Percentiles rank a stretch among this genome's conserved stretches.
phyloP scores from a whole-genome alignment of 1,140 invertebrate species.

The Listronotus bonariensis region DNA sequence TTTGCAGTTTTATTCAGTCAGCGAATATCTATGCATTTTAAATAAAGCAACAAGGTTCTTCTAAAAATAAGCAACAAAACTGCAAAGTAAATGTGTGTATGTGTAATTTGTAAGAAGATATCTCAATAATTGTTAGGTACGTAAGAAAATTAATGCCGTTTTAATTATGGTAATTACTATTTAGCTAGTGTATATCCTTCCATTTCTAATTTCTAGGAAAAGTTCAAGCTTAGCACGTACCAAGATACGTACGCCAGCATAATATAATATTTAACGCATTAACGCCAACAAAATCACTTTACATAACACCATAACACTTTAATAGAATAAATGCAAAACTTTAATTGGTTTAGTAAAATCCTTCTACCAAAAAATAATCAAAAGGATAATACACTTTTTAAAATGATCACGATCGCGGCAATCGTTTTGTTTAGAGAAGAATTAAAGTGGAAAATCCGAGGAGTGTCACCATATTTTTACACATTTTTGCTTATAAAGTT shows the following conservation, averaged over 20 bases:
- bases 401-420: too few relatives aligned
- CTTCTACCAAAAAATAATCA: too few relatives aligned
- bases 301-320: too few relatives aligned
- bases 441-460: too few relatives aligned
- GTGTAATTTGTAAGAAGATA: slow-evolving; percentile 5
- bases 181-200: neutral
- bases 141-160: slow-evolving; percentile 3
- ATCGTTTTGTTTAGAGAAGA: too few relatives aligned
- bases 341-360: too few relatives aligned
- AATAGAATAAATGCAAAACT: too few relatives aligned
- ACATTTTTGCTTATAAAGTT: too few relatives aligned
- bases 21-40: slow-evolving; percentile 7
- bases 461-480: too few relatives aligned
- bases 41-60: slow-evolving; percentile 12
- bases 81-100: neutral
- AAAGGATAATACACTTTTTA: too few relatives aligned
- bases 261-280: too few relatives aligned
- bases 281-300: too few relatives aligned
- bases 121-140: slow-evolving; percentile 11
- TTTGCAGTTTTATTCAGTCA: slow-evolving; percentile 9
- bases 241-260: neutral
- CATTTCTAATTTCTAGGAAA: slow-evolving; percentile 7
- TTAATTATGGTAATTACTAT: slow-evolving; percentile 13
- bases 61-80: neutral
- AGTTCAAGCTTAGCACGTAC: neutral